A percentile compares a stretch with the other conserved stretches of the same genome.
phyloP scores from a whole-genome alignment of 2,797 vertebrate species.

The Chanos chanos region DNA sequence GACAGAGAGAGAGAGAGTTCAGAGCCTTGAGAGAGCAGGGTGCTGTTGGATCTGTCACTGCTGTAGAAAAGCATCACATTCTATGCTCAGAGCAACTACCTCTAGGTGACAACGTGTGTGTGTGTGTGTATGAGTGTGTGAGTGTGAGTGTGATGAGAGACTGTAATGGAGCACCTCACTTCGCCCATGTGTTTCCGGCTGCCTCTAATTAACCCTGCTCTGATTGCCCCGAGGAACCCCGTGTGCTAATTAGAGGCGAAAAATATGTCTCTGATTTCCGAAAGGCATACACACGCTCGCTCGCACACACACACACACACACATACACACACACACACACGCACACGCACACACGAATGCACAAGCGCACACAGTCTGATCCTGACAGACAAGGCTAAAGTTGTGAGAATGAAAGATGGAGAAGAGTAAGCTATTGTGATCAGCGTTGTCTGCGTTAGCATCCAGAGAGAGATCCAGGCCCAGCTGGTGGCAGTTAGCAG shows the following conservation, averaged over 20 bases:
- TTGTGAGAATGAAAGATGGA: constrained; percentile 66
- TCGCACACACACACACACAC: constrained; percentile 22
- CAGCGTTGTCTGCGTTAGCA: constrained; percentile 47
- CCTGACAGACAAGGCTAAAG: constrained; percentile 59
- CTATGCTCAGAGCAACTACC: constrained; percentile 22
- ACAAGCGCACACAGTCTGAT: constrained; percentile 34
- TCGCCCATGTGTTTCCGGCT: constrained; percentile 50
- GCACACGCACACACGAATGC: constrained; percentile 18
- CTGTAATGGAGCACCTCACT: constrained; percentile 26
- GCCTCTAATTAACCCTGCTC: constrained; percentile 71
- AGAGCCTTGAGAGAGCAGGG: background rate
- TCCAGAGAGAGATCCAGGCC: constrained; percentile 51
- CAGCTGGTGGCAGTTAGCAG: constrained; percentile 65
- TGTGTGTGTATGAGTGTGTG: constrained; percentile 64
- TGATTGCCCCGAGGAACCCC: constrained; percentile 74
- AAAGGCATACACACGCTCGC: constrained; percentile 12
- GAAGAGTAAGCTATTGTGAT: constrained; percentile 60
- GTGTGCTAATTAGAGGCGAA: constrained; percentile 70
- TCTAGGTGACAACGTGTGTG: constrained; percentile 24
- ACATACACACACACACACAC: constrained; percentile 32
- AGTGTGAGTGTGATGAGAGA: constrained; percentile 65
- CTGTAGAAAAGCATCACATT: no score
- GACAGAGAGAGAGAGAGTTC: constrained; percentile 16
- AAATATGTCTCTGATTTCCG: constrained; percentile 65
- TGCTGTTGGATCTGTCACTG: constrained; percentile 55